Evolutionary conservation across 2,888 invertebrate genomes (phyloP).

Genomic region (Gryllus longicercus): DNA sequence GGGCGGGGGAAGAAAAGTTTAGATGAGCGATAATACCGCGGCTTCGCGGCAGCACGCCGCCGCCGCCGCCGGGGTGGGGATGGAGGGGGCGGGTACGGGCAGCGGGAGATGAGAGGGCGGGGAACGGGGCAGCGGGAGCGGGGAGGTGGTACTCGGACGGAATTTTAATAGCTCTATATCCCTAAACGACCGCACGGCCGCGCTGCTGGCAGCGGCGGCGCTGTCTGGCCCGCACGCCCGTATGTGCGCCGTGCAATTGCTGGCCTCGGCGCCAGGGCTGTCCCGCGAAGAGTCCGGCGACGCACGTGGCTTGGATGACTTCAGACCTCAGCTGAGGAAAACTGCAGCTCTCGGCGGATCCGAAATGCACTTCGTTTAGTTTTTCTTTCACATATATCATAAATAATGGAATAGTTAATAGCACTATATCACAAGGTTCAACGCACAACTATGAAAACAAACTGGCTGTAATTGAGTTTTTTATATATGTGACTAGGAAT

Average conservation of each 20-base stretch:
- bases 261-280: background rate
- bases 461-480: too few species aligned
- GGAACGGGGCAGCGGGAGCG: background rate
- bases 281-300: background rate
- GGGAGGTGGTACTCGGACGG: slow-evolving; percentile 6
- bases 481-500: too few species aligned
- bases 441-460: background rate
- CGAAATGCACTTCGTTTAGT: too few species aligned
- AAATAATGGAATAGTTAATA: background rate
- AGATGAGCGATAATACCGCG: slow-evolving; percentile 17
- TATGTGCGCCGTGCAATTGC: background rate
- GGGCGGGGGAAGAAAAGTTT: background rate
- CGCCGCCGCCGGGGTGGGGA: background rate
- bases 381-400: background rate
- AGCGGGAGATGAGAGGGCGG: background rate
- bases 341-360: too few species aligned
- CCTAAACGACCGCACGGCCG: background rate
- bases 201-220: background rate
- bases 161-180: slow-evolving; percentile 8
- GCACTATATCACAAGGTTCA: background rate
- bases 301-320: too few species aligned
- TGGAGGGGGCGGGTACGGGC: background rate
- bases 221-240: background rate
- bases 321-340: too few species aligned
- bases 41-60: background rate